Percentiles rank a stretch among this genome's conserved stretches.
These are phyloP conservation scores for Macrosteles quadrilineatus DNA, from an alignment of 1,140 invertebrate genomes.

Conservation along the genomic window DNA sequence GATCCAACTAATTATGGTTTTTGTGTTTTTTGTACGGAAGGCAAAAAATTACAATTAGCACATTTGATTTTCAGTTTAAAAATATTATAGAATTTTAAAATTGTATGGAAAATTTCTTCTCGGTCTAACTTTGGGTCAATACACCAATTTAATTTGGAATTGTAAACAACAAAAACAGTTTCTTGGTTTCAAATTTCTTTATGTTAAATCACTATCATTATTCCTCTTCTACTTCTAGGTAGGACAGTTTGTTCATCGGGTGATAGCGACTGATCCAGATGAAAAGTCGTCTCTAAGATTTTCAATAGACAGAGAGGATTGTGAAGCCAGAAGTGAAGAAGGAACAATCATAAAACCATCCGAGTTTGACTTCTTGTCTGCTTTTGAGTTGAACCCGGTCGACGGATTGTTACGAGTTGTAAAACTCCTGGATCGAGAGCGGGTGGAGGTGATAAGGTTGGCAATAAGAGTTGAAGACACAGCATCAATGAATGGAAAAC, in stretches of 20 bases:
- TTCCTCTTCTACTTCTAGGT: conserved; percentile 53
- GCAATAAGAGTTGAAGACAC: conserved; percentile 81
- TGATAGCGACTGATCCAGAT: conserved; percentile 78
- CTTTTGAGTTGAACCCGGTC: conserved; percentile 73
- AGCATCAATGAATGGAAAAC: conserved; percentile 70
- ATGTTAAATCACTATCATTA: too few relatives aligned
- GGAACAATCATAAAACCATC: conserved; percentile 65
- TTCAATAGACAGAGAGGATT: conserved; percentile 66
- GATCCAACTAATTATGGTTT: too few relatives aligned
- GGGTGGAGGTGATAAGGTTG: conserved; percentile 76
- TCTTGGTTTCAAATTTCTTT: too few relatives aligned
- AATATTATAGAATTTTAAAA: too few relatives aligned
- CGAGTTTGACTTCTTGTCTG: conserved; percentile 70
- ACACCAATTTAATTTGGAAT: too few relatives aligned
- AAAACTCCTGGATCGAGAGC: conserved; percentile 77
- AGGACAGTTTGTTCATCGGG: conserved; percentile 65
- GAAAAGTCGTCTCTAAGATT: conserved; percentile 74
- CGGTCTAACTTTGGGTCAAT: too few relatives aligned
- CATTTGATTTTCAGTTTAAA: too few relatives aligned
- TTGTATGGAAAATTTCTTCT: too few relatives aligned
- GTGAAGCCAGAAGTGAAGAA: conserved; percentile 79
- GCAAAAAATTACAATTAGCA: too few relatives aligned
- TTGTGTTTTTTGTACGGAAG: too few relatives aligned
- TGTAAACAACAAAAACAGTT: too few relatives aligned
- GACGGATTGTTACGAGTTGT: conserved; percentile 70